Evolutionary conservation across 2,113 vertebrate species (phyloP).

Genomic region (Pithys albifrons): DNA sequence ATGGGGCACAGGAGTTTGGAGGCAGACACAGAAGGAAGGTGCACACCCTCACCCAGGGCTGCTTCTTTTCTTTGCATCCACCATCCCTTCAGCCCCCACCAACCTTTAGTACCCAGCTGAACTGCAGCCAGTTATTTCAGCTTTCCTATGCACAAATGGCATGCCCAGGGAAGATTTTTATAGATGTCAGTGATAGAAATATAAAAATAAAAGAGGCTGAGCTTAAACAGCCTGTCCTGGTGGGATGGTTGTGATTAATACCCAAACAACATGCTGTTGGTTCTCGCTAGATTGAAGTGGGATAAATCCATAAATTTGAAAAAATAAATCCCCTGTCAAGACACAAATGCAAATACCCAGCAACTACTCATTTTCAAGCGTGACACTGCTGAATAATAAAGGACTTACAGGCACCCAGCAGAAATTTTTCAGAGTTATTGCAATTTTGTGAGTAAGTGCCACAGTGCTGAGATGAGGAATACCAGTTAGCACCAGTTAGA

Average conservation of each 20-base stretch:
- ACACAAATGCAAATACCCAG: neutral
- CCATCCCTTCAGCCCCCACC: neutral
- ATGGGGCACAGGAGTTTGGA: accelerated
- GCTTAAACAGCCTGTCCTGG: neutral
- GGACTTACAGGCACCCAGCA: neutral
- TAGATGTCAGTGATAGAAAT: neutral
- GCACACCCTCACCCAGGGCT: no score
- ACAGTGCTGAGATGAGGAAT: no score
- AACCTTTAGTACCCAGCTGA: neutral
- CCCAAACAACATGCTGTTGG: neutral
- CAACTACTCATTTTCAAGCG: neutral
- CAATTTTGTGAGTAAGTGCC: neutral
- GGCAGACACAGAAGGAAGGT: neutral
- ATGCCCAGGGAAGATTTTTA: neutral
- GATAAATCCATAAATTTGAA: neutral
- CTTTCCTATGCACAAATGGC: neutral
- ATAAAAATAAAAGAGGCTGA: neutral
- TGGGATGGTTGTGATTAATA: neutral
- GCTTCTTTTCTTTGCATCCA: neutral
- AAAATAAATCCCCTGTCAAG: neutral
- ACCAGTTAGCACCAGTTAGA: neutral
- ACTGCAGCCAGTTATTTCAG: neutral
- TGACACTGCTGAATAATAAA: neutral
- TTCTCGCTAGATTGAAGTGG: neutral
- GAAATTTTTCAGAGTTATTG: neutral